These are phyloP conservation scores for Leptopilina syphax DNA, from an alignment of 2,888 invertebrate species.

Conservation along the genomic window DNA sequence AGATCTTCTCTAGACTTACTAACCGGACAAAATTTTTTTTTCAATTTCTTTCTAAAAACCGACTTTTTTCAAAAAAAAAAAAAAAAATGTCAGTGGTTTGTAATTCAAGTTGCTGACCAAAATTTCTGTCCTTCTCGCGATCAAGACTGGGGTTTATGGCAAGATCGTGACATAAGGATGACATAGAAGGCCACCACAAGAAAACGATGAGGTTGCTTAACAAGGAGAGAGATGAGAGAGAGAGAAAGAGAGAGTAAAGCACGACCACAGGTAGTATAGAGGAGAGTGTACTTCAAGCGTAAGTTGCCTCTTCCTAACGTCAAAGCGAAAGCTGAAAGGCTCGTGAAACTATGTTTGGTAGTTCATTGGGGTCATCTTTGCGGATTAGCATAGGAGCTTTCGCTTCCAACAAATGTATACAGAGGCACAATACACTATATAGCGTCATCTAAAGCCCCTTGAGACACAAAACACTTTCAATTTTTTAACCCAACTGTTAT, in stretches of 20 bases:
- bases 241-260: slow-evolving; percentile 41
- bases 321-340: slow-evolving; percentile 41
- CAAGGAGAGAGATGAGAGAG: slow-evolving; percentile 40
- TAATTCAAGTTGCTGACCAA: slow-evolving; percentile 37
- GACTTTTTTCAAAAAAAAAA: too few relatives aligned
- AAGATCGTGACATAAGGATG: slow-evolving; percentile 45
- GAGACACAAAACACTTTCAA: not conserved
- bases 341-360: slow-evolving; percentile 30
- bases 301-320: slow-evolving; percentile 38
- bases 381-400: slow-evolving; percentile 29
- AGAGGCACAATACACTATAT: not conserved
- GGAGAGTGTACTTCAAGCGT: slow-evolving; percentile 39
- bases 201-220: slow-evolving; percentile 59
- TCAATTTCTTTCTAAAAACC: too few relatives aligned
- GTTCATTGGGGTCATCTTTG: slow-evolving; percentile 39
- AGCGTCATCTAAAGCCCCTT: not conserved
- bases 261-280: slow-evolving; percentile 8
- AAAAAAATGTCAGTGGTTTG: too few relatives aligned
- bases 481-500: not conserved
- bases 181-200: slow-evolving; percentile 42
- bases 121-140: slow-evolving; percentile 40
- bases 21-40: too few relatives aligned
- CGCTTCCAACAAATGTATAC: not conserved
- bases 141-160: slow-evolving; percentile 41
- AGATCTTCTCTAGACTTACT: too few relatives aligned